Evolutionary conservation across 2,797 vertebrate species (phyloP).

Genomic region (Anomalospiza imberbis): DNA sequence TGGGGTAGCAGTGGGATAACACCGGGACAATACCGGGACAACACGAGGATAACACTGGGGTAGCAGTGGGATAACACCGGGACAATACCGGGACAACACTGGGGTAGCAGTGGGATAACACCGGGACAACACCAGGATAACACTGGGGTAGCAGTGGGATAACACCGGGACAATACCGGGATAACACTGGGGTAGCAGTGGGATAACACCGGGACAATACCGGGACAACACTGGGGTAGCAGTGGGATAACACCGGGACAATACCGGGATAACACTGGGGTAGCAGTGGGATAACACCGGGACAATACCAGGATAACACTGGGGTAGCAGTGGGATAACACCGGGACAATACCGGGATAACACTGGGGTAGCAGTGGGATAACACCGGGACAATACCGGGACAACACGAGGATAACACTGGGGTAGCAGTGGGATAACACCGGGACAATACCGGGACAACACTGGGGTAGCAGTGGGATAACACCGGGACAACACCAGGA

Average conservation of each 20-base stretch:
- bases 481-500: too few species aligned
- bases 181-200: neutral
- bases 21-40: too few species aligned
- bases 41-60: too few species aligned
- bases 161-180: fast-evolving
- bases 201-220: too few species aligned
- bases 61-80: too few species aligned
- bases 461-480: fast-evolving
- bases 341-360: fast-evolving
- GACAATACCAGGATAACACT: fast-evolving
- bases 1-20: neutral
- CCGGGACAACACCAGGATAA: too few species aligned
- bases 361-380: neutral
- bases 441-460: fast-evolving
- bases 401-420: too few species aligned
- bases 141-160: fast-evolving
- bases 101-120: fast-evolving
- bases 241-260: fast-evolving
- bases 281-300: fast-evolving
- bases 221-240: too few species aligned
- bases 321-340: fast-evolving
- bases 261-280: fast-evolving
- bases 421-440: too few species aligned
- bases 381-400: too few species aligned
- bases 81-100: fast-evolving